Conservation (phyloP, 2,113 vertebrate genomes). For the Cyanoramphus novaezelandiae region DNA sequence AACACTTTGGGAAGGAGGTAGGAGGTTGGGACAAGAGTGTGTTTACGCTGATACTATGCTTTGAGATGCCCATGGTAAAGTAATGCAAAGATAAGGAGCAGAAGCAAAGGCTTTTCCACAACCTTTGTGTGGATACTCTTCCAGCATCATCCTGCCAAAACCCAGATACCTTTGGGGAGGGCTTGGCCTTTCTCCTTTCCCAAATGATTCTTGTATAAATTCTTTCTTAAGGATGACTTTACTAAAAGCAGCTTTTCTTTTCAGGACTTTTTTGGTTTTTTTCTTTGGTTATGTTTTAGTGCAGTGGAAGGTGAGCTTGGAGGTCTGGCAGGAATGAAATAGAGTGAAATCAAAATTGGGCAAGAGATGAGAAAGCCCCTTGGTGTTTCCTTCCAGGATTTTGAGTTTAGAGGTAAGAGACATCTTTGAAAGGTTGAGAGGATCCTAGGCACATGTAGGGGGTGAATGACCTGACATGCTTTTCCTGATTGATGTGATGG, state of each 20-base stretch:
- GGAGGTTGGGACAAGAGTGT: background rate
- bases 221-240: background rate
- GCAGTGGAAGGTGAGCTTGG: background rate
- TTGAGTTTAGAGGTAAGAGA: background rate
- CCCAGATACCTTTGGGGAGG: background rate
- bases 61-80: background rate
- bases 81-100: background rate
- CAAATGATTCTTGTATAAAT: background rate
- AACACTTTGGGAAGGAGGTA: background rate
- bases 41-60: background rate
- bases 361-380: background rate
- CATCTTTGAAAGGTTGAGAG: background rate
- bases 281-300: background rate
- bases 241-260: background rate
- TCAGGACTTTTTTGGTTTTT: background rate
- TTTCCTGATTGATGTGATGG: background rate
- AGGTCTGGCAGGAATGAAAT: background rate
- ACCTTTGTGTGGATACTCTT: background rate
- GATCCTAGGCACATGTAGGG: rapidly evolving
- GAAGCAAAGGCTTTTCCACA: background rate
- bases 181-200: background rate
- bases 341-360: background rate
- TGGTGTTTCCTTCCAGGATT: background rate
- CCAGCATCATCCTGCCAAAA: background rate
- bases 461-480: background rate